Conservation (phyloP, 2,888 invertebrate genomes). For the Psococerastis gibbosa region DNA sequence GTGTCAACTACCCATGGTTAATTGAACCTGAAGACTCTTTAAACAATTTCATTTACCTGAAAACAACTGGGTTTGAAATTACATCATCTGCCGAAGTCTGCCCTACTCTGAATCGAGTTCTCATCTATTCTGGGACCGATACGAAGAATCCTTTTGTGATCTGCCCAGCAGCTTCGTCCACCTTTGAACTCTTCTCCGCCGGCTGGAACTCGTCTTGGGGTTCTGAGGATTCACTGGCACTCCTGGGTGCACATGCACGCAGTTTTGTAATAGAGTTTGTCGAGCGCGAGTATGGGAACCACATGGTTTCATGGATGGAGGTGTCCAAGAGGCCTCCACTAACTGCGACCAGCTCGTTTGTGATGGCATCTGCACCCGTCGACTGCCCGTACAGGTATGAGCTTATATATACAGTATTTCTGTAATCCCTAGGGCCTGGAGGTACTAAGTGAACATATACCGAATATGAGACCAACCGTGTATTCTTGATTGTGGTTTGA, state of each 20-base stretch:
- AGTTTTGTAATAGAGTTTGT: conserved; percentile 59
- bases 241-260: conserved; percentile 33
- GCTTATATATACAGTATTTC: too few species aligned
- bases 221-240: conserved; percentile 20
- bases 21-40: conserved; percentile 53
- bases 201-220: conserved; percentile 36
- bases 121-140: conserved; percentile 49
- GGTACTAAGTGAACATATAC: too few species aligned
- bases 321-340: conserved; percentile 45
- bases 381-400: conserved; percentile 56
- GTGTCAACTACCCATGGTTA: conserved; percentile 57
- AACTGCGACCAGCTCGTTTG: conserved; percentile 28
- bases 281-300: conserved; percentile 33
- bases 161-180: conserved; percentile 34
- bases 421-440: too few species aligned
- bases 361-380: conserved; percentile 32
- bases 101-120: conserved; percentile 47
- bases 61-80: conserved; percentile 44
- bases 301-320: conserved; percentile 54
- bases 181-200: conserved; percentile 50
- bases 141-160: conserved; percentile 41
- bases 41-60: conserved; percentile 50
- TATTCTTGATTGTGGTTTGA: too few species aligned
- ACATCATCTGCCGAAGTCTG: conserved; percentile 26
- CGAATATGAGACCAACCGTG: too few species aligned